Base-by-base conservation (phyloP, 2,113 vertebrate species). In the Zeus faber region DNA sequence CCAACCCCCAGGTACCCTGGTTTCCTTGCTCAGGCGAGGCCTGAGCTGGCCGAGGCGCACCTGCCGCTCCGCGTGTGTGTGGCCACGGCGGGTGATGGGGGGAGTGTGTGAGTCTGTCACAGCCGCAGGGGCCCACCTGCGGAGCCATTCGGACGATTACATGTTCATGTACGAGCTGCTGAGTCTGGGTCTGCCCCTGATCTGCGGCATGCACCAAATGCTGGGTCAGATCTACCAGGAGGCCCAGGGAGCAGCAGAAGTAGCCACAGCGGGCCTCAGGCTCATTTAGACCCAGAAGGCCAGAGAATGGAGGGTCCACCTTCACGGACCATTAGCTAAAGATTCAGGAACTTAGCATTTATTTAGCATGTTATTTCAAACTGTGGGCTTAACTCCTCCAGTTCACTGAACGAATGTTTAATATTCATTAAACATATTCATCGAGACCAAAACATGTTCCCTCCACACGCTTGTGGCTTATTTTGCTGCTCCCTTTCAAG, bases 1-100 rank as follows among this genome's bases (percentile, higher is more conserved):
- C 67, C 90, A 81, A 47, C 88, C 93, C 60, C 79, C 93, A 99
- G 96, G 97, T 97, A 98, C 92, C 88, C 81, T 91, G 89, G 81
- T 88, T 91, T 93, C 93, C 89, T 91, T 92, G 87, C 89, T 92
- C 87, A 81, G 89, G 90, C 91, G 70, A 81, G 53, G 69, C 49
- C 87, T 94, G 81, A 84, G 85, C 83, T 92, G 93, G 91, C 91
- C 92, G 35, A 82, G 89, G 82, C 81, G 75, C 62, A 91, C 90
- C 72, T 87, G 86, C 22, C 75, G 87, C 89, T 88, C 87, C 58
- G 85, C 91, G 81, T 88, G 90, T 79, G 86, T 85, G 78, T 77
- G 89, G 62, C 93, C 92, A 70, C 69, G 72, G 65, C 77, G 69
- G 64, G 89, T 97, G 71, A 87, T 89, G 90, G 93, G 89, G 85